A percentile compares a stretch with the other conserved stretches of the same genome.
Conservation (phyloP, 1,140 invertebrate genomes). For the Lycorma delicatula region DNA sequence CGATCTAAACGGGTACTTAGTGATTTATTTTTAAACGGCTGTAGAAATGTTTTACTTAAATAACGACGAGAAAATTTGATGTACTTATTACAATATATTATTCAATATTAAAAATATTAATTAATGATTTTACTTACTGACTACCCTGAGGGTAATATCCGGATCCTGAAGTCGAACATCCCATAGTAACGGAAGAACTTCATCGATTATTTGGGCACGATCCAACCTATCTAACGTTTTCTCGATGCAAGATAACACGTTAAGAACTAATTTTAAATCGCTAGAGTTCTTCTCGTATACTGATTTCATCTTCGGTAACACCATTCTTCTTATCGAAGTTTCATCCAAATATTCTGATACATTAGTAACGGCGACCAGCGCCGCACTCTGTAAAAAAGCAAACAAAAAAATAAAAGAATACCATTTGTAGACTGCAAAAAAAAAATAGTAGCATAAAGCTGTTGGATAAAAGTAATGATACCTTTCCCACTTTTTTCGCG, state of each 20-base stretch:
- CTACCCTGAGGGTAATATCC: constrained; percentile 65
- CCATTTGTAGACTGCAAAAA: too few species aligned
- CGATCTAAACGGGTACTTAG: too few species aligned
- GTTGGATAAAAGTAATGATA: too few species aligned
- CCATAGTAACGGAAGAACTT: constrained; percentile 83
- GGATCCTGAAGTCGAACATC: constrained; percentile 81
- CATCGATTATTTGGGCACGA: constrained; percentile 79
- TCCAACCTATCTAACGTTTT: constrained; percentile 75
- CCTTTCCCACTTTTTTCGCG: too few species aligned
- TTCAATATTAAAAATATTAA: too few species aligned
- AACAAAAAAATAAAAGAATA: too few species aligned
- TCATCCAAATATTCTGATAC: constrained; percentile 81
- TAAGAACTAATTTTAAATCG: constrained; percentile 66
- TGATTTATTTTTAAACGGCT: too few species aligned
- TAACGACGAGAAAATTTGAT: too few species aligned
- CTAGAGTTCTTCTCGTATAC: constrained; percentile 79
- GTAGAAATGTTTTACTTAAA: too few species aligned
- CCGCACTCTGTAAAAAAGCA: constrained; percentile 61
- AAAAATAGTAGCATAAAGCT: too few species aligned
- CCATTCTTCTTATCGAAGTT: constrained; percentile 65
- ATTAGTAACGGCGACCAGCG: constrained; percentile 77
- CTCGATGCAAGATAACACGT: constrained; percentile 67
- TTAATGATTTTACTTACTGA: constrained; percentile 56
- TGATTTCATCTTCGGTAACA: constrained; percentile 77
- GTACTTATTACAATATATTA: too few species aligned